Conservation (phyloP, 1,140 invertebrate species). For the Cyclina sinensis region DNA sequence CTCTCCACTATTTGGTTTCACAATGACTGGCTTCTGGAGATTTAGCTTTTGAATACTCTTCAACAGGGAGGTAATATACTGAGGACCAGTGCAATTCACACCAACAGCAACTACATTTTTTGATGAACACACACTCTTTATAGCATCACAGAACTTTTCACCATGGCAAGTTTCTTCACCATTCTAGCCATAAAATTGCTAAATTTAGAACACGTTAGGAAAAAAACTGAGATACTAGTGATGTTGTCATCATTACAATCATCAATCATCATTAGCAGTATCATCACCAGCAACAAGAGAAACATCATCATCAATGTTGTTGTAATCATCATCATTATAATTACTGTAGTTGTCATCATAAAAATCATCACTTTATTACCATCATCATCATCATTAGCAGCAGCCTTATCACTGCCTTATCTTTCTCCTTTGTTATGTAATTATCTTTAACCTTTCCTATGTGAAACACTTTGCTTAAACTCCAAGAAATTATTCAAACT, state of each 20-base stretch:
- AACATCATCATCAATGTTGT: background rate
- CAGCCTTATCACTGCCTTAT: background rate
- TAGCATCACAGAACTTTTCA: conserved; percentile 90
- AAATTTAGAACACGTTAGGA: too few species aligned
- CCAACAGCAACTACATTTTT: conserved; percentile 93
- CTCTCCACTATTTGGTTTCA: conserved; percentile 93
- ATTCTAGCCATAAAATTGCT: conserved; percentile 81
- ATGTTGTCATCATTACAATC: background rate
- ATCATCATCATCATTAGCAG: background rate
- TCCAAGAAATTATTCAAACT: too few species aligned
- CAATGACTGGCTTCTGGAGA: conserved; percentile 87
- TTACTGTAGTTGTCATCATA: background rate
- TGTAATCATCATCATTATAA: background rate
- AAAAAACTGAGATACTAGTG: background rate
- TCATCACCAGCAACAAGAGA: background rate
- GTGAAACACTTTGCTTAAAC: too few species aligned
- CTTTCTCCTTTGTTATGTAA: too few species aligned
- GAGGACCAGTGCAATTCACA: conserved; percentile 94
- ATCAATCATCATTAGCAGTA: background rate
- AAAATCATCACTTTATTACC: background rate
- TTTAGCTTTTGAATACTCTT: conserved; percentile 62
- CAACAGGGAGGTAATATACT: conserved; percentile 88
- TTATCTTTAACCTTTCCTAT: too few species aligned
- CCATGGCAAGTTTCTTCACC: conserved; percentile 87
- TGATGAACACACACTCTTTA: conserved; percentile 88